phyloP scores from a whole-genome alignment of 1,140 invertebrate species.

The Calosoma granatense region DNA sequence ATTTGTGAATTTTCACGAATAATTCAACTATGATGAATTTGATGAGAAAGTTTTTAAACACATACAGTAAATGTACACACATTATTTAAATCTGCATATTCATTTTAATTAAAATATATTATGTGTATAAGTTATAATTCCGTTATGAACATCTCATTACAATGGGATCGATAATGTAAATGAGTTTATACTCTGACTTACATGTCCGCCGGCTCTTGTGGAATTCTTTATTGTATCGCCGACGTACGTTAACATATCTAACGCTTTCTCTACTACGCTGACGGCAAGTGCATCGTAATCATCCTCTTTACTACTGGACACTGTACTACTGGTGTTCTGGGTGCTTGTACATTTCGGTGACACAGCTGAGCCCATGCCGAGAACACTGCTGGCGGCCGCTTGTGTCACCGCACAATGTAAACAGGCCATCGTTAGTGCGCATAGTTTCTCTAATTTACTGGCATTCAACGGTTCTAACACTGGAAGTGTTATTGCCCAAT shows the following conservation, averaged over 20 bases:
- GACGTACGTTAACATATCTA: conserved; percentile 75
- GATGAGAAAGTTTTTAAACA: too few species aligned
- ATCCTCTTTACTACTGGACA: conserved; percentile 49
- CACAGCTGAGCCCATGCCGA: conserved; percentile 49
- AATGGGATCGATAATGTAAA: too few species aligned
- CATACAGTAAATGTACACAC: too few species aligned
- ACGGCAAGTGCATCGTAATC: conserved; percentile 59
- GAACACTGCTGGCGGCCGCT: conserved; percentile 55
- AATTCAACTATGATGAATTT: too few species aligned
- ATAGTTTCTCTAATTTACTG: conserved; percentile 68
- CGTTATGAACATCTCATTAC: too few species aligned
- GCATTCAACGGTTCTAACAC: conserved; percentile 78
- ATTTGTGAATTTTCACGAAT: too few species aligned
- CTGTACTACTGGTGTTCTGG: conserved; percentile 24
- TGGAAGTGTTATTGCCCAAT: conserved; percentile 71
- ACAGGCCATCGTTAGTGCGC: conserved; percentile 67
- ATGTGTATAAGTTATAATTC: too few species aligned
- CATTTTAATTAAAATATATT: too few species aligned
- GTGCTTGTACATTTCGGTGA: conserved; percentile 45
- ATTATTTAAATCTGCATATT: too few species aligned
- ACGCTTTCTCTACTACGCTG: conserved; percentile 56
- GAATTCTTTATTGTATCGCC: conserved; percentile 72
- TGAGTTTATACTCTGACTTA: conserved; percentile 40
- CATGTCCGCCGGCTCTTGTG: conserved; percentile 76
- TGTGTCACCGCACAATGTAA: conserved; percentile 65